Base-by-base conservation (phyloP, 2,888 invertebrate species). In the Bembecia ichneumoniformis region DNA sequence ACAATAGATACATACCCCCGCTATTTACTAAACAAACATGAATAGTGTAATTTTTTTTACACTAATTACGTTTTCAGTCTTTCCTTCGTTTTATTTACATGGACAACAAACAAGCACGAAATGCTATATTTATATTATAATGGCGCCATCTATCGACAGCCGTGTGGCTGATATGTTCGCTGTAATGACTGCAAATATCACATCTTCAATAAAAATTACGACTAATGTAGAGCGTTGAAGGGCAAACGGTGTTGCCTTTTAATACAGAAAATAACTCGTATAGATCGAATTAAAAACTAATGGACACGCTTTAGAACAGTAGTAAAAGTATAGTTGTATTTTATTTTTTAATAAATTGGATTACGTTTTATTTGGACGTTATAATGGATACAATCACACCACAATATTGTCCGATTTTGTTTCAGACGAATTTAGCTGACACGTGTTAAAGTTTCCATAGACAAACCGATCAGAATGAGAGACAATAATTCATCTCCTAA, bases 31-130 rank as follows among this genome's bases (percentile, higher is more conserved):
- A 28, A 28, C 28, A 28, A 9, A 28, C 28, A 9, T 28, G 5
- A 28, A 2, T 28, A 9, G 28, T 28, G 28, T 28, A 28, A 28
- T 28, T 9, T 28, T 28, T 28, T 28, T 28, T 52, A 63, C 63
- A 64, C 62, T 62, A 59, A 59, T n/a, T 40, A 16, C 56, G 59
- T 62, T 66, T 67, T 79, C 83, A 84, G 82, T 84, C 84, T 86
- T 86, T 74, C 80, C 71, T 79, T 75, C 70, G 64, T 74, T 28
- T n/a, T 79, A 82, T 81, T 66, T 82, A 83, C 78, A 81, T 79
- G 80, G 79, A 80, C 82, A 68, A 62, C 59, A 48, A 36, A 35
- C 16, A 10, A 15, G n/a, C 40, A 40, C 40, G 40, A 40, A 40
- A 40, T 40, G 11, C 40, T 40, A n/a, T 40, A 13, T 40, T 7